Evolutionary conservation across 2,113 vertebrate species (phyloP), one percentile per base, ranked within the genome.

Genomic region (Callaeas wilsoni): DNA sequence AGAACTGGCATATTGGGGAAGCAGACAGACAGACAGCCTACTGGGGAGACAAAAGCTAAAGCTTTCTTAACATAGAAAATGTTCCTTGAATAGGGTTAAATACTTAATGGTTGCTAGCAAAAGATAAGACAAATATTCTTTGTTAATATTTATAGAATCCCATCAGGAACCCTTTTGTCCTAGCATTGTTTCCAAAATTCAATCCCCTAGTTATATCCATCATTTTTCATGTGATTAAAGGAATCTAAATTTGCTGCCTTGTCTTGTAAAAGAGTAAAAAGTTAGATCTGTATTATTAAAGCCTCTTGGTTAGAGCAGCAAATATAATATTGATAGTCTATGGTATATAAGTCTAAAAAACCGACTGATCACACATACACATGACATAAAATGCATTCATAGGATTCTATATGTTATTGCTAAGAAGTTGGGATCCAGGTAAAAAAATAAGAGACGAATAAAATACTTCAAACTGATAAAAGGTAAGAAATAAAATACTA

Each of bases 121-220:
- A 96, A 97, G 95, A 87, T 77, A 95, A 97, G 96, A 97, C 96
- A 97, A 96, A 96, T 89, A 95, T 91, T 96, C 96, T 96, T 95
- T 96, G 97, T 97, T 97, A 97, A 96, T 95, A 97, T 95, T 95
- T 93, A 96, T 94, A 96, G 94, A 91, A 87, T 84, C 95, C 86
- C 96, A 90, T 95, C 90, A 92, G 96, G 91, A 95, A 94, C 94
- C 96, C 76, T 70, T 97, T 95, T 90, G 93, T 94, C 95, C 94
- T 69, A 90, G 93, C 74, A 87, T 94, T 89, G 96, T 96, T 94
- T 96, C 85, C 97, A 89, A 84, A 89, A 94, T 90, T 92, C 95
- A 97, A 76, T 94, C 93, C 95, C 91, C 92, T 75, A 76, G 93
- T 95, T 93, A 95, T 91, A 92, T 87, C 90, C 91, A 96, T 97